Evolutionary conservation across 2,113 vertebrate genomes (phyloP), one percentile per base, ranked within the genome.

Genomic region (Albula glossodonta): DNA sequence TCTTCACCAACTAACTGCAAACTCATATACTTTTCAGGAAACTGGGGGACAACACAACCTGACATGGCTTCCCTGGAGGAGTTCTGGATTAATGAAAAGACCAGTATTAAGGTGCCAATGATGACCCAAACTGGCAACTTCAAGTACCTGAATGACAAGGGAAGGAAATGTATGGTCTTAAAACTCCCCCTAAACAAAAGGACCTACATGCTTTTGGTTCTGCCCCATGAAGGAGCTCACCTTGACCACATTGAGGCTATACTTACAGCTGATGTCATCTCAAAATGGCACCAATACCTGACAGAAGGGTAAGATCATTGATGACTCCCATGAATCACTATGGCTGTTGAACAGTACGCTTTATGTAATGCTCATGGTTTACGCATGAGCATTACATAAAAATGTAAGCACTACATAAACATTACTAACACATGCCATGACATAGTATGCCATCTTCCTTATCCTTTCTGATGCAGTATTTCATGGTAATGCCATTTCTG

Each of bases 51-150:
- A 86, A 95, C 95, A 57, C 92, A 79, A 4, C 90, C 97, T 66
- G 90, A 95, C 48, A 90, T 83, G n/a, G 90, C 90, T 0, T 93
- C 92, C 19, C 81, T 89, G 87, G 95, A 95, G 86, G 96, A 97
- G 49, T 99, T 99, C 94, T 91, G 95, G 90, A 93, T 96, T 89
- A 92, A 97, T 88, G 93, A 95, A 52, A 90, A 88, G 74, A 97
- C 91, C 0, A 96, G 93, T 0, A 92, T 97, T 48, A 90, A 78
- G 4, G 94, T 96, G 31, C 96, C 96, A 9, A 92, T 97, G 92
- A 92, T 98, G 92, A 96, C 93, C 1, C 83, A 95, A 82, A 94
- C 15, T 0, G 97, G 96, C 50, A 92, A 25, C 11, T 97, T 97
- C 91, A 90, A 91, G 86, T 91, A 97, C 91, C 92, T 95, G 87